These are phyloP conservation scores for Tachina grossa DNA, from an alignment of 2,888 invertebrate genomes.

Conservation along the genomic window DNA sequence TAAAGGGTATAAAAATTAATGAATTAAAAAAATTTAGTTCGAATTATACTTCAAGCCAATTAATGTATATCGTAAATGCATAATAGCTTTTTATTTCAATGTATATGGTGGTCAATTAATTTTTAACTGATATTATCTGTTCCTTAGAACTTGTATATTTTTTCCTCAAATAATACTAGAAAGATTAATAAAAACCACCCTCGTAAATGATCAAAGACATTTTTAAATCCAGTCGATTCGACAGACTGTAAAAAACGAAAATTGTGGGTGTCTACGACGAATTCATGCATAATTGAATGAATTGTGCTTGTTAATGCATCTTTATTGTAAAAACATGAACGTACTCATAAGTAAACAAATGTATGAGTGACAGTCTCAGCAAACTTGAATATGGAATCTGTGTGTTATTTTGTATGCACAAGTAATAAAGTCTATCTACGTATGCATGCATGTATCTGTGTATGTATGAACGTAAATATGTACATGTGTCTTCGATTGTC, in stretches of 20 bases:
- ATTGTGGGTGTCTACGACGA: conserved; percentile 65
- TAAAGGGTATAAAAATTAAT: no score
- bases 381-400: not conserved
- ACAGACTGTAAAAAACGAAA: conserved; percentile 54
- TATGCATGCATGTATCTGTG: no score
- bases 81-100: no score
- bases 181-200: not conserved
- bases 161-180: not conserved
- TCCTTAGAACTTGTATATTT: not conserved
- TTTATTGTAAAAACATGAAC: conserved; percentile 52
- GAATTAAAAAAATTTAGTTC: no score
- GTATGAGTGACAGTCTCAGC: not conserved
- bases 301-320: conserved; percentile 62
- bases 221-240: conserved; percentile 5
- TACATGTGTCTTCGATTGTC: conserved; percentile 30
- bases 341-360: conserved; percentile 16
- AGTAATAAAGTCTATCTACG: conserved; percentile 23
- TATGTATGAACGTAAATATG: not conserved
- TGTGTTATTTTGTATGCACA: not conserved
- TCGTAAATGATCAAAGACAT: conserved; percentile 34
- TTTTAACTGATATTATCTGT: no score
- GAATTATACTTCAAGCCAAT: no score
- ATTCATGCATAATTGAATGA: conserved; percentile 69
- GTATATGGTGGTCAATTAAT: no score
- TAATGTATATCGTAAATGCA: no score